Evolutionary conservation across 2,113 vertebrate genomes (phyloP).

Genomic region (Salvator merianae): DNA sequence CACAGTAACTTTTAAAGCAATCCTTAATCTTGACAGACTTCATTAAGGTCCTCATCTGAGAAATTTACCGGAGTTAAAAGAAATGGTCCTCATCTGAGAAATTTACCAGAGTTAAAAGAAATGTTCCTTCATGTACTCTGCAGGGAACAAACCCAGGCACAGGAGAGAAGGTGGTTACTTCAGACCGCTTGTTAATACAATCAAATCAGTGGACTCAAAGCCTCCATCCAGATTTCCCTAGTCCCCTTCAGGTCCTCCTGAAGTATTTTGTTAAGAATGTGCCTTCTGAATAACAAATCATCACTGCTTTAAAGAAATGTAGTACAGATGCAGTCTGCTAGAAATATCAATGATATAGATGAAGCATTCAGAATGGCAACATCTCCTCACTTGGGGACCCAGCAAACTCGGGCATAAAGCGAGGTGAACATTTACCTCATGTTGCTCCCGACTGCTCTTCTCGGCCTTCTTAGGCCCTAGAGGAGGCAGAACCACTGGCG

Average conservation of each 20-base stretch:
- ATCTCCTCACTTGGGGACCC: too few relatives aligned
- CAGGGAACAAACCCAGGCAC: not conserved
- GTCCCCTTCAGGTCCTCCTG: not conserved
- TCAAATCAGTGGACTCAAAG: conserved; percentile 12
- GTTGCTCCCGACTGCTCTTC: too few relatives aligned
- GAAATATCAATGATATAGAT: not conserved
- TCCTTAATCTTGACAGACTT: conserved; percentile 31
- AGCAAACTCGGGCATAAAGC: too few relatives aligned
- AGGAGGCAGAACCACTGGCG: too few relatives aligned
- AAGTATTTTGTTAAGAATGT: not conserved
- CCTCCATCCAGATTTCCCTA: not conserved
- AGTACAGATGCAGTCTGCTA: not conserved
- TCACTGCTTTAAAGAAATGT: rapidly evolving
- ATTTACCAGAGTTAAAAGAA: conserved; percentile 38
- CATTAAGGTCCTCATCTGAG: conserved; percentile 43
- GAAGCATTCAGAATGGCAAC: not conserved
- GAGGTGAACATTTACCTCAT: too few relatives aligned
- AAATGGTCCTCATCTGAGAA: conserved; percentile 31
- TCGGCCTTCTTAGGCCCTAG: too few relatives aligned
- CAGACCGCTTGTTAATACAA: conserved; percentile 15
- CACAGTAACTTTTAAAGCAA: conserved; percentile 21
- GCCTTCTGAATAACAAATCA: not conserved
- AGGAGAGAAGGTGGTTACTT: not conserved
- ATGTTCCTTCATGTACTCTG: conserved; percentile 17
- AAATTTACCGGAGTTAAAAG: conserved; percentile 31